Base-by-base conservation (phyloP, 2,888 invertebrate species). In the Atrina japonica region DNA sequence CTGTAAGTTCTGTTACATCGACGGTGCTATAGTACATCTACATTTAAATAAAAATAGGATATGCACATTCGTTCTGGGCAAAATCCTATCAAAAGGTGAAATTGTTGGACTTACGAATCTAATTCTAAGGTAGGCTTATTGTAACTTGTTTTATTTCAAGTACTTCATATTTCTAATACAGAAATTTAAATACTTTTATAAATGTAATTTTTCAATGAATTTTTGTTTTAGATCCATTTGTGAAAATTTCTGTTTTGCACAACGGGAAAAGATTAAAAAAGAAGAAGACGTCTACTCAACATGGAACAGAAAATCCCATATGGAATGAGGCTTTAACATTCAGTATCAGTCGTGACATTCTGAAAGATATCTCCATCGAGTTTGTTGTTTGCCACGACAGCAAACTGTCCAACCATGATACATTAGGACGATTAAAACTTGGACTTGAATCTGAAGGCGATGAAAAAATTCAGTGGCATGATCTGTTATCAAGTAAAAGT, bases 281-380 rank as follows among this genome's bases (percentile, higher is more conserved):
- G 77, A 97, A 96, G 93, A 97, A 97, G 92, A 97, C 96, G 41
- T 94, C 95, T 14, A 94, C 94, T 71, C 93, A 93, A 70, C 94
- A 94, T 88, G 93, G 94, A 47, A 95, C 94, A 76, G 93, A 93
- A 80, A 95, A 94, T 91, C 97, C 97, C 1, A 95, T 95, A 11
- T 97, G 97, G 97, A 97, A 97, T 89, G 97, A 97, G 90, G 96
- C 97, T 21, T 93, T 97, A 73, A 94, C 95, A 29, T 97, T 97
- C 90, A 96, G 95, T 76, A 72, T 88, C 18, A 65, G 81, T 41
- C 92, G 92, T 71, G 93, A 94, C 50, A 90, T 91, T 60, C 89
- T 94, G 18, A 92, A 92, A 70, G 92, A 91, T 75, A 92, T 93
- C 65, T 88, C 91, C 25, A 86, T 94, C 14, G 93, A 94, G 83